These are phyloP conservation scores for Microplitis deprimator DNA, from an alignment of 2,888 invertebrate species.

Conservation along the genomic window DNA sequence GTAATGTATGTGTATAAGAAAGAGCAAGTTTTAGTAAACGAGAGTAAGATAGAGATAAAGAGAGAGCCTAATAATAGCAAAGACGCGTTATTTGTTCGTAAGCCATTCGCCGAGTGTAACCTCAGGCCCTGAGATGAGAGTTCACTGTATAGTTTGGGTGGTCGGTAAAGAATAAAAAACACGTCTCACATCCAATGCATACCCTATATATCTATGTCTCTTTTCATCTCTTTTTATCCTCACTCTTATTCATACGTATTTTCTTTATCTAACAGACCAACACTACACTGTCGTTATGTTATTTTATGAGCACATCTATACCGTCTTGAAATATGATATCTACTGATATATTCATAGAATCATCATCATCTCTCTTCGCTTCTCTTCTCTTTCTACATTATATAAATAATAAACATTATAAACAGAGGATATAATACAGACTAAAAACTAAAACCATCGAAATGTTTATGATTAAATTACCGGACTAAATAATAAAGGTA, in stretches of 20 bases:
- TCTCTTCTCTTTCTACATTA: too few species aligned
- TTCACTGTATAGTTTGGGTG: not conserved
- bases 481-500: too few species aligned
- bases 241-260: not conserved
- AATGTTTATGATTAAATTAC: too few species aligned
- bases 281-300: not conserved
- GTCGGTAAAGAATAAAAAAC: conserved; percentile 22
- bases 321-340: not conserved
- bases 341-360: not conserved
- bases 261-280: not conserved
- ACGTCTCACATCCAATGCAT: not conserved
- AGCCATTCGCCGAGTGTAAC: conserved; percentile 37
- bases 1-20: conserved; percentile 6
- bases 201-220: conserved; percentile 12
- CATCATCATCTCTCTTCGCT: not conserved
- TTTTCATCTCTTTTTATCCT: not conserved
- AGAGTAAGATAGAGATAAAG: not conserved
- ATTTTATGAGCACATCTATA: not conserved
- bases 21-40: not conserved
- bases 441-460: too few species aligned
- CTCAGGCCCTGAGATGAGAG: not conserved
- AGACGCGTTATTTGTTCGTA: conserved; percentile 46
- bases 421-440: too few species aligned
- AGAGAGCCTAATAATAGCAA: conserved; percentile 49
- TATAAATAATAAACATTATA: too few species aligned